These are phyloP conservation scores for Cyanoramphus novaezelandiae DNA, from an alignment of 2,113 vertebrate genomes.

Conservation along the genomic window DNA sequence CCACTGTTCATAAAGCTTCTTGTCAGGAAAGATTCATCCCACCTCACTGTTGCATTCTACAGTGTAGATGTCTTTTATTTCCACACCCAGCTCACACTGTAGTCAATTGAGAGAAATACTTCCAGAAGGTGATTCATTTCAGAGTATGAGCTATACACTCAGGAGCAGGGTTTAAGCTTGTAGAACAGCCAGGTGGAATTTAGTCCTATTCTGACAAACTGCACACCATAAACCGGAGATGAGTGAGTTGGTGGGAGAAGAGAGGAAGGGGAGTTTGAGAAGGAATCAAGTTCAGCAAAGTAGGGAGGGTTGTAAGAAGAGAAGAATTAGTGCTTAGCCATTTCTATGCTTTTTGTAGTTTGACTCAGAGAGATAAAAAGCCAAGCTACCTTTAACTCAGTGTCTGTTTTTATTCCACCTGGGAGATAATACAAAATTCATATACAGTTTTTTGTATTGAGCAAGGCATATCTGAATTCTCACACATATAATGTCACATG, in stretches of 20 bases:
- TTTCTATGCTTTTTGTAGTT: not conserved
- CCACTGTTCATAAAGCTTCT: not conserved
- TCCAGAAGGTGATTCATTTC: not conserved
- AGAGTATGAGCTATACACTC: not conserved
- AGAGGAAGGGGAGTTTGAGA: not conserved
- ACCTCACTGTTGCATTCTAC: not conserved
- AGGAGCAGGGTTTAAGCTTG: fast-evolving
- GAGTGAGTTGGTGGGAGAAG: not conserved
- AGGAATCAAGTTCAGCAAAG: not conserved
- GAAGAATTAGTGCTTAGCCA: not conserved
- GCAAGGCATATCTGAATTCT: not conserved
- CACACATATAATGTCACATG: not conserved
- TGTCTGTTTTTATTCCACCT: not conserved
- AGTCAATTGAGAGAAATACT: not conserved
- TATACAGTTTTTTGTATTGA: not conserved
- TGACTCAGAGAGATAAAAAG: not conserved
- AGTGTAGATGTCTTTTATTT: not conserved
- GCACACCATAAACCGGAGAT: not conserved
- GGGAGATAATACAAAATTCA: not conserved
- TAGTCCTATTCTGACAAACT: not conserved
- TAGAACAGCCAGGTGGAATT: not conserved
- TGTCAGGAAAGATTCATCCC: not conserved
- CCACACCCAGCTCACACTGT: not conserved
- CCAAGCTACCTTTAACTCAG: not conserved
- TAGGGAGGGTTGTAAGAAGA: not conserved